phyloP scores from a whole-genome alignment of 2,797 vertebrate genomes.

The Lagodon rhomboides region DNA sequence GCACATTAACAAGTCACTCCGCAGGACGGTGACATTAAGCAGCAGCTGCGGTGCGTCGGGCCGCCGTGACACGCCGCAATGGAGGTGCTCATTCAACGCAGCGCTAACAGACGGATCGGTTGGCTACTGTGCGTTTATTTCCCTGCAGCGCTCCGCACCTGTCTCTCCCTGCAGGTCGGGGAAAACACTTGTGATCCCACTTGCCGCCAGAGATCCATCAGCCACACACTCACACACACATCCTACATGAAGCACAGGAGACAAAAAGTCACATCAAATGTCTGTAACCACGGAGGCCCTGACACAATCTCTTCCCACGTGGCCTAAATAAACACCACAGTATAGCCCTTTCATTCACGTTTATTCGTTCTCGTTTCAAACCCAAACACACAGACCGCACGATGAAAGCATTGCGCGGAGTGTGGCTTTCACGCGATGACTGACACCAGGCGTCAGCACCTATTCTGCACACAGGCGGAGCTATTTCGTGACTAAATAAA shows the following conservation, averaged over 20 bases:
- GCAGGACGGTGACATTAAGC: conserved; percentile 46
- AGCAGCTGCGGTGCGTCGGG: conserved; percentile 49
- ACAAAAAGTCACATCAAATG: conserved; percentile 35
- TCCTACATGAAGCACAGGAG: not conserved
- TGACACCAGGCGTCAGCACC: conserved; percentile 19
- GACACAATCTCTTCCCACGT: conserved; percentile 59
- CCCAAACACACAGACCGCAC: conserved; percentile 5
- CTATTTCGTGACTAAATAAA: conserved; percentile 25
- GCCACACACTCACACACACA: conserved; percentile 35
- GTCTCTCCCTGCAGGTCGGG: conserved; percentile 38
- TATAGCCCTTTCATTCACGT: conserved; percentile 8
- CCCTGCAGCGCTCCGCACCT: conserved; percentile 51
- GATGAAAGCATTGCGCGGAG: conserved; percentile 17
- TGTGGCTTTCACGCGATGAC: conserved; percentile 11
- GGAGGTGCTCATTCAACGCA: conserved; percentile 48
- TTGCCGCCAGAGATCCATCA: conserved; percentile 54
- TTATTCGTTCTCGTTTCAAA: not conserved
- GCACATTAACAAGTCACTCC: conserved; percentile 39
- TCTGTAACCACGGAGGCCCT: conserved; percentile 39
- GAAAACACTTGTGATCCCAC: conserved; percentile 60
- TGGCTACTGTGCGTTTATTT: conserved; percentile 41
- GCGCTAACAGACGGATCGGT: conserved; percentile 49
- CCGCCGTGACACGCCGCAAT: conserved; percentile 39
- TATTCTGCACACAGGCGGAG: not conserved
- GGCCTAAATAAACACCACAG: conserved; percentile 46